phyloP scores from a whole-genome alignment of 2,113 vertebrate species.

The Paradisaea rubra region DNA sequence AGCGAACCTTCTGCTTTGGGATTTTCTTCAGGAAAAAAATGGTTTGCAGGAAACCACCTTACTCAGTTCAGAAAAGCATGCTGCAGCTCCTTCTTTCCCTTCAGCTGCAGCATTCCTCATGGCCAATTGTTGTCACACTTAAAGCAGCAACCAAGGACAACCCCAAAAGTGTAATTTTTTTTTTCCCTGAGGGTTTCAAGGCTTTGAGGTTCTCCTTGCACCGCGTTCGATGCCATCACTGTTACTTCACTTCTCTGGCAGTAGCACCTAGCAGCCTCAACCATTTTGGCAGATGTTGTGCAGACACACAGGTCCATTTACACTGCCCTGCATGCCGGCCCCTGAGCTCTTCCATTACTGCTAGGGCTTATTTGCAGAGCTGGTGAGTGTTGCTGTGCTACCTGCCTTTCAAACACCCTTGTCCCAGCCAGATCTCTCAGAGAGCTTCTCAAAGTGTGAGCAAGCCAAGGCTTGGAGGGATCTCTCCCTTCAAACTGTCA shows the following conservation, averaged over 20 bases:
- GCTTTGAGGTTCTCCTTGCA: not conserved
- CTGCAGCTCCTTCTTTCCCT: not conserved
- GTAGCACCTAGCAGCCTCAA: not conserved
- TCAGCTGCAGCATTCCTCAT: not conserved
- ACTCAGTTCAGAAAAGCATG: not conserved
- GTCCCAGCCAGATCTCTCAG: not conserved
- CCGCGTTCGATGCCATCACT: not conserved
- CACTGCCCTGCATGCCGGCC: not conserved
- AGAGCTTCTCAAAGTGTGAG: not conserved
- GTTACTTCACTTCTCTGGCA: not conserved
- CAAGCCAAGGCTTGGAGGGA: not conserved
- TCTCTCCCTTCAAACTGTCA: conserved; percentile 2
- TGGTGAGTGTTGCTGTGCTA: not conserved
- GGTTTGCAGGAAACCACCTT: not conserved
- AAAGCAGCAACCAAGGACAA: not conserved
- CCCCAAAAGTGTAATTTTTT: not conserved
- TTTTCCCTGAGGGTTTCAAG: not conserved
- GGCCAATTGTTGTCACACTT: not conserved
- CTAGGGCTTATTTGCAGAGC: not conserved
- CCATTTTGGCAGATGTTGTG: not conserved
- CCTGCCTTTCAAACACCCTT: not conserved
- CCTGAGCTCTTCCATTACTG: not conserved
- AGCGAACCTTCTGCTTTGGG: not conserved
- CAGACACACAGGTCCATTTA: not conserved
- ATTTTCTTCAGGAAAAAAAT: not conserved